phyloP scores from a whole-genome alignment of 2,797 vertebrate species.

The Myotis pilosus region DNA sequence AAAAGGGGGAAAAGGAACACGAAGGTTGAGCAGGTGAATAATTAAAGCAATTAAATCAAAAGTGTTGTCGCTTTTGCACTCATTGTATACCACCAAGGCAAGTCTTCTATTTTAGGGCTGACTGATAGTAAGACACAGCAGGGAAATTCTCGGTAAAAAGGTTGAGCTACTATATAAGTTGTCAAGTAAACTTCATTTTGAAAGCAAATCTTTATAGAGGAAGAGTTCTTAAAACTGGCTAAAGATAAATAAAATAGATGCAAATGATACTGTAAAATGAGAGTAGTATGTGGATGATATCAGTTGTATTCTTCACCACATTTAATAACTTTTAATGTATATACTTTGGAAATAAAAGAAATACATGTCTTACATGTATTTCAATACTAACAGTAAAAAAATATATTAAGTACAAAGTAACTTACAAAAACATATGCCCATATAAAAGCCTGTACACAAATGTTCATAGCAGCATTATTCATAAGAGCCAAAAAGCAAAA shows the following conservation, averaged over 20 bases:
- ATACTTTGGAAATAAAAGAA: slow-evolving; percentile 29
- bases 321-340: background rate
- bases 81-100: background rate
- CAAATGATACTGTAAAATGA: background rate
- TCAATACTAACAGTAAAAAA: background rate
- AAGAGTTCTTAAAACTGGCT: background rate
- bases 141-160: background rate
- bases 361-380: background rate
- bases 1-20: background rate
- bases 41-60: slow-evolving; percentile 62
- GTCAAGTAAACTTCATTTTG: slow-evolving; percentile 58
- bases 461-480: background rate
- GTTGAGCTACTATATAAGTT: slow-evolving; percentile 24
- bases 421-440: background rate
- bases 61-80: slow-evolving; percentile 58
- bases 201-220: slow-evolving; percentile 41
- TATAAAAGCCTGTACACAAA: background rate
- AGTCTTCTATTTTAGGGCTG: slow-evolving; percentile 50
- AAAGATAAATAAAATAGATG: slow-evolving; percentile 34
- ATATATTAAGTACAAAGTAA: background rate
- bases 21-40: slow-evolving; percentile 42
- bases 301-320: background rate
- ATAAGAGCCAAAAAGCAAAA: background rate
- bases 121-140: slow-evolving; percentile 58
- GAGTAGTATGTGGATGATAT: background rate